Percentiles rank a stretch among this genome's conserved stretches.
These are phyloP conservation scores for Cyanocitta stelleri DNA, from an alignment of 2,113 vertebrate species.

Conservation along the genomic window DNA sequence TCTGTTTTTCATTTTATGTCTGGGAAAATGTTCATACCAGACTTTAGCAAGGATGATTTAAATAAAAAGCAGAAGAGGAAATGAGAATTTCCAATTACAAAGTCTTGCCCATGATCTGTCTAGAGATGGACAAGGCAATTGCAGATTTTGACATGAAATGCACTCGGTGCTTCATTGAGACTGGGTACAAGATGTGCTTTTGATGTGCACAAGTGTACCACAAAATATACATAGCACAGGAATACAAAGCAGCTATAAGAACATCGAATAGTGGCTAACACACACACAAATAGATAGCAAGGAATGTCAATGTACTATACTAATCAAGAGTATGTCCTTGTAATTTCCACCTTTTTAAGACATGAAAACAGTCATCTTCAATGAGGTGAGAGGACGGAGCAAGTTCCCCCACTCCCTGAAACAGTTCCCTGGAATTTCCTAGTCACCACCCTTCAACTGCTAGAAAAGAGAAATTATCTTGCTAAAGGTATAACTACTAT, in stretches of 20 bases:
- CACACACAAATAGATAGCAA: background rate
- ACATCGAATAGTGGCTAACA: background rate
- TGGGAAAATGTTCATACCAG: background rate
- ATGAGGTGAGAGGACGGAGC: rapidly evolving
- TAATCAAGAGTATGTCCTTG: background rate
- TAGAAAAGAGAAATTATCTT: background rate
- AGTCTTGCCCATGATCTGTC: background rate
- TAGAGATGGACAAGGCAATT: background rate
- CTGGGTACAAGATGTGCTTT: background rate
- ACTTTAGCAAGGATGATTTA: background rate
- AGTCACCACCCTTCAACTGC: background rate
- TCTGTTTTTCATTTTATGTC: background rate
- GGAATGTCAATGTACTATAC: background rate
- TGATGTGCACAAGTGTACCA: background rate
- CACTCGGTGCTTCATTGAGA: background rate
- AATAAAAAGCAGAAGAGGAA: background rate
- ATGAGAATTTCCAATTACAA: background rate
- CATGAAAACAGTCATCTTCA: background rate
- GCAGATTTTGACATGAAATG: background rate
- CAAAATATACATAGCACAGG: background rate
- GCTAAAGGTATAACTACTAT: background rate
- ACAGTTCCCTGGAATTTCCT: background rate
- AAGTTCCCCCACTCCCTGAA: background rate
- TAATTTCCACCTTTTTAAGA: background rate
- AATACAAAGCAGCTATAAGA: background rate